A percentile compares a stretch with the other conserved stretches of the same genome.
Conservation (phyloP, 2,888 invertebrate genomes). For the Troides aeacus region DNA sequence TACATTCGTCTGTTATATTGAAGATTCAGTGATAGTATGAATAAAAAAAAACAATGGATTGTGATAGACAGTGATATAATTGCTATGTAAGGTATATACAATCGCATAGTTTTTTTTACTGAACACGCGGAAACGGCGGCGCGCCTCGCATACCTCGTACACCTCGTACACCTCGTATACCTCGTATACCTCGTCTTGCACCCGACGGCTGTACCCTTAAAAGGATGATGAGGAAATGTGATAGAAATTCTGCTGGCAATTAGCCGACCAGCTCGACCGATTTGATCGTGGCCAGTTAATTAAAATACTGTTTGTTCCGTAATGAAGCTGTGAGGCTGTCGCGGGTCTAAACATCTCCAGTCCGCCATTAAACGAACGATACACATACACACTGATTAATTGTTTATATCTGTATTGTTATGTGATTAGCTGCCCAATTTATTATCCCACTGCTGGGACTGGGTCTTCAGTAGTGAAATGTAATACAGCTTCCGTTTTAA, state of each 20-base stretch:
- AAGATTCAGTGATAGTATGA: too few relatives aligned
- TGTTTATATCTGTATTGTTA: too few relatives aligned
- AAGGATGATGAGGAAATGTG: conserved; percentile 38
- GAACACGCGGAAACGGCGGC: conserved; percentile 21
- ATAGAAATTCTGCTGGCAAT: conserved; percentile 34
- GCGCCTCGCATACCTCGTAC: conserved; percentile 17
- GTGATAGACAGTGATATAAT: too few relatives aligned
- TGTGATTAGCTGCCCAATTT: too few relatives aligned
- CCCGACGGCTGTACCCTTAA: conserved; percentile 14
- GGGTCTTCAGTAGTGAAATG: too few relatives aligned
- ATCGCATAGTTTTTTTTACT: conserved; percentile 7
- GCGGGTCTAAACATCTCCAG: background rate
- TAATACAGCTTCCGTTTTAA: too few relatives aligned
- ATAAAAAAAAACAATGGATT: too few relatives aligned
- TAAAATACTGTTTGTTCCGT: conserved; percentile 18
- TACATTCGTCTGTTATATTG: too few relatives aligned
- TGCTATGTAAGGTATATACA: too few relatives aligned
- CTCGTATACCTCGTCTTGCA: background rate
- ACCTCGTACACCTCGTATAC: conserved; percentile 14
- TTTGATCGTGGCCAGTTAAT: conserved; percentile 20
- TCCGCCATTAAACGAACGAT: too few relatives aligned
- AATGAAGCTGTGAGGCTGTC: conserved; percentile 12
- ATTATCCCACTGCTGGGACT: too few relatives aligned
- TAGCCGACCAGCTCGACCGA: conserved; percentile 22
- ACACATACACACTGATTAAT: too few relatives aligned